Evolutionary conservation across 2,797 vertebrate species (phyloP), one percentile per base, ranked within the genome.

Genomic region (Synanceia verrucosa): DNA sequence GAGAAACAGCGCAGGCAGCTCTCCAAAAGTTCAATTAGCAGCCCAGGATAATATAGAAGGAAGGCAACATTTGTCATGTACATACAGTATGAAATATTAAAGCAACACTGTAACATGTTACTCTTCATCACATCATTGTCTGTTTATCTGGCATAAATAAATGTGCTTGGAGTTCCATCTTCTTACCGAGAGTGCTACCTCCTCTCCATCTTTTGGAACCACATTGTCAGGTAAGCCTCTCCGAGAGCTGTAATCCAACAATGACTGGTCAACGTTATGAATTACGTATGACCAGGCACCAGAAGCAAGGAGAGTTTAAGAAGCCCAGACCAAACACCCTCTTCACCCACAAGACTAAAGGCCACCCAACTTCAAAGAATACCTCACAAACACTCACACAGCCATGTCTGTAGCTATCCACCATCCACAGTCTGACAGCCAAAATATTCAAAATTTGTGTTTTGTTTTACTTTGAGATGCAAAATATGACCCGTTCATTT

Each of bases 181-280:
- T 76, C 86, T 91, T 91, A 90, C 89, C 85, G 44, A 55, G 13
- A 84, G 75, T 34, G 64, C 36, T 61, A 89, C 2, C 37, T 1
- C 5, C 3, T 86, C 87, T 60, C 47, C 74, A 2, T 34, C n/a
- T 21, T 65, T 77, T 65, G 46, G 3, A 5, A 60, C 8, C 14
- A 57, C 71, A 31, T 57, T 73, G 21, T 24, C 62, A 21, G 37
- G 56, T 57, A 5, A 24, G 19, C 0, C 0, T 48, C 9, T 46
- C 43, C 5, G 1, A 83, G 28, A 23, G 76, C 91, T 93, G 91
- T 34, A 92, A 94, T 65, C 71, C 81, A 92, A 88, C 72, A 83
- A 76, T 72, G 9, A 86, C 71, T 47, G 8, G 48, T 90, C 76
- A 90, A 74, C 60, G 61, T 79, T n/a, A 48, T 18, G 23, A 39